Conservation (phyloP, 2,888 invertebrate species). For the Conchocele bisecta region DNA sequence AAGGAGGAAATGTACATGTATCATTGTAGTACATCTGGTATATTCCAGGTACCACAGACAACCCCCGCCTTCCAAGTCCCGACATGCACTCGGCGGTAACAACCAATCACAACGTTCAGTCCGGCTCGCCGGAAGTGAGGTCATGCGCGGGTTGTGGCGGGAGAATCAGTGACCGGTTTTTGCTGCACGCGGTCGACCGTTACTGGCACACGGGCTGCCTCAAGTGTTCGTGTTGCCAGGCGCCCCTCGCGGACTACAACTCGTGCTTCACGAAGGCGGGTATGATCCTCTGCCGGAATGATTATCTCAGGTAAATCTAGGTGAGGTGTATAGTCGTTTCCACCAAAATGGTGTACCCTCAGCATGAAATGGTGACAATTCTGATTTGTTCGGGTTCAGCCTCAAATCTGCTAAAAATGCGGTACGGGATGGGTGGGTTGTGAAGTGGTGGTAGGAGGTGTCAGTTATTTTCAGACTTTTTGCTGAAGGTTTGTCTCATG, state of each 20-base stretch:
- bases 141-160: conserved; percentile 94
- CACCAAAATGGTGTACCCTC: too few relatives aligned
- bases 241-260: conserved; percentile 93
- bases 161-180: conserved; percentile 95
- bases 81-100: conserved; percentile 42
- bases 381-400: too few relatives aligned
- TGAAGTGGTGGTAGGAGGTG: too few relatives aligned
- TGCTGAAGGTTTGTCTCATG: too few relatives aligned
- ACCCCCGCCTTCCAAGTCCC: conserved; percentile 35
- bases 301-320: conserved; percentile 93
- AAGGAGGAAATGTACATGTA: too few relatives aligned
- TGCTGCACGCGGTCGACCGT: conserved; percentile 95
- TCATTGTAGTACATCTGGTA: too few relatives aligned
- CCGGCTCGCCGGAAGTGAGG: conserved; percentile 58
- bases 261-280: conserved; percentile 96
- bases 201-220: conserved; percentile 98
- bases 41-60: conserved; percentile 52
- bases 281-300: conserved; percentile 97
- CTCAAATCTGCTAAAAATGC: too few relatives aligned
- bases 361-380: too few relatives aligned
- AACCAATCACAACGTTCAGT: conserved; percentile 43
- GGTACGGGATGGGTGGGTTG: too few relatives aligned
- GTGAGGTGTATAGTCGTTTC: not conserved
- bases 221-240: conserved; percentile 95
- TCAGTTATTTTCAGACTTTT: too few relatives aligned